A percentile compares a stretch with the other conserved stretches of the same genome.
Evolutionary conservation across 2,888 invertebrate genomes (phyloP).

Genomic region (Himalopsyche anomala): DNA sequence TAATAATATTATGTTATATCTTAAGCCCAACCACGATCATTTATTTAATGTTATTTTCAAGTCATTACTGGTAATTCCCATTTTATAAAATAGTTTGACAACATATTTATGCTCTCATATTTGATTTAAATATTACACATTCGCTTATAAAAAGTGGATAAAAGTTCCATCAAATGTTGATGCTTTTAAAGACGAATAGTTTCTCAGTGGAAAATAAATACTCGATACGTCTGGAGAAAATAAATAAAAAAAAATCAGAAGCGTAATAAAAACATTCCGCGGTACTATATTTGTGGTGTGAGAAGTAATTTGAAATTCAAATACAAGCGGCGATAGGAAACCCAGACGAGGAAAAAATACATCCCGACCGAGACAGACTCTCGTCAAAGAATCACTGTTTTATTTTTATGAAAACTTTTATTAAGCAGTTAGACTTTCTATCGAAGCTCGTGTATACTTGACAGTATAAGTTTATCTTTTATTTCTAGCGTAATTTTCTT

Average conservation of each 20-base stretch:
- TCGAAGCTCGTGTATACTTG: conserved; percentile 39
- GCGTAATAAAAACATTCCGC: conserved; percentile 64
- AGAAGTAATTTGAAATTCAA: conserved; percentile 65
- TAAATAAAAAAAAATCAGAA: conserved; percentile 58
- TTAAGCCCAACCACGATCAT: too few relatives aligned
- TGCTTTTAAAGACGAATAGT: conserved; percentile 49
- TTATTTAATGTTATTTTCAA: too few relatives aligned
- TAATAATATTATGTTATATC: too few relatives aligned
- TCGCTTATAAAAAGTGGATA: background rate
- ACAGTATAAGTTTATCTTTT: background rate
- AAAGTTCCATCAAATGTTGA: background rate
- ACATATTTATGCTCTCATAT: too few relatives aligned
- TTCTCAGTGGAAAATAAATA: conserved; percentile 55
- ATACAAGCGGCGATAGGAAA: conserved; percentile 63
- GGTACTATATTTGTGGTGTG: conserved; percentile 55
- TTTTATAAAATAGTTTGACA: too few relatives aligned
- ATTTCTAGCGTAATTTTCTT: conserved; percentile 7
- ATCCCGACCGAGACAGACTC: conserved; percentile 54
- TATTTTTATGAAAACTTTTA: conserved; percentile 56
- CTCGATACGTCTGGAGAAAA: conserved; percentile 51
- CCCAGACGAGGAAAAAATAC: conserved; percentile 62
- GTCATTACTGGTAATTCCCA: too few relatives aligned
- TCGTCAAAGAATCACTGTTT: conserved; percentile 58
- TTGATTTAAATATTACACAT: too few relatives aligned
- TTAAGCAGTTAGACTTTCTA: conserved; percentile 29